phyloP scores from a whole-genome alignment of 2,113 vertebrate species.

The Noctilio leporinus region DNA sequence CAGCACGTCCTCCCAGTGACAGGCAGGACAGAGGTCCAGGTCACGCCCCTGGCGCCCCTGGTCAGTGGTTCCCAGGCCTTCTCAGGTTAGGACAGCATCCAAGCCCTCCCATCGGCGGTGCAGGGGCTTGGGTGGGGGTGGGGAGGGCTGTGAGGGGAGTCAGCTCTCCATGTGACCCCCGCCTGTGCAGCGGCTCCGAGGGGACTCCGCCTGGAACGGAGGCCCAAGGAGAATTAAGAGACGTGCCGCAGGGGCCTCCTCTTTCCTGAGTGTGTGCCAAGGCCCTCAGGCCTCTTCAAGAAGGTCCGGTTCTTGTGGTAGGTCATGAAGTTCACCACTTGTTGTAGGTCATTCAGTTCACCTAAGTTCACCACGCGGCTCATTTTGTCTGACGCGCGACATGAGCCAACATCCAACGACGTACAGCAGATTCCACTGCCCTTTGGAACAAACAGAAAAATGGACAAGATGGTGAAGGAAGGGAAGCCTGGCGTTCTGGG shows the following conservation, averaged over 20 bases:
- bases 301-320: no score
- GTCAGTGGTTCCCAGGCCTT: background rate
- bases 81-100: background rate
- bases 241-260: rapidly evolving
- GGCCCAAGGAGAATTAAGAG: background rate
- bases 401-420: background rate
- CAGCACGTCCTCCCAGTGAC: no score
- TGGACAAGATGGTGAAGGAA: rapidly evolving
- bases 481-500: no score
- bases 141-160: no score
- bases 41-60: rapidly evolving
- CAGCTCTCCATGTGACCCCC: background rate
- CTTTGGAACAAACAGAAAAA: rapidly evolving
- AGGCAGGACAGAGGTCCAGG: rapidly evolving
- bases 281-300: background rate
- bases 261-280: background rate
- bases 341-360: no score
- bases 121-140: rapidly evolving
- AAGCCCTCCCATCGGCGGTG: background rate
- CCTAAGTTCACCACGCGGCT: background rate
- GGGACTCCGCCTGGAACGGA: background rate
- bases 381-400: background rate
- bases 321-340: no score
- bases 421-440: rapidly evolving
- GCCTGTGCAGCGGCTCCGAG: rapidly evolving